A percentile compares a stretch with the other conserved stretches of the same genome.
These are phyloP conservation scores for Knipowitschia caucasica DNA, from an alignment of 2,797 vertebrate genomes.

Conservation along the genomic window DNA sequence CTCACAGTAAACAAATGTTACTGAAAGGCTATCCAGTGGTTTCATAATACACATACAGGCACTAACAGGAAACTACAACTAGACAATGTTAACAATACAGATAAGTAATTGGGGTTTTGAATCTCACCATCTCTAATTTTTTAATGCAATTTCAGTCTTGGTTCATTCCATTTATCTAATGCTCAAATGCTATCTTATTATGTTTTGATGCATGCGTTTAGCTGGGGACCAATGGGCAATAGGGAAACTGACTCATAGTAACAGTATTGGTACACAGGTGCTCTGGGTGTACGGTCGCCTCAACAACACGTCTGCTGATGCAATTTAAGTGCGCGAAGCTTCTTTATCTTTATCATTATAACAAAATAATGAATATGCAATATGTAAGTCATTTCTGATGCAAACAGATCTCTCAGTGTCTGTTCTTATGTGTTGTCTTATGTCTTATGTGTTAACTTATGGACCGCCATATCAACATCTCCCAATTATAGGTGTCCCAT, in stretches of 20 bases:
- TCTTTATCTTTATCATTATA: too few relatives aligned
- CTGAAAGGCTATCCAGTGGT: not conserved
- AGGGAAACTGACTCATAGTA: slow-evolving; percentile 50
- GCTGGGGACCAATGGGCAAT: slow-evolving; percentile 40
- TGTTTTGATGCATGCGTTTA: slow-evolving; percentile 33
- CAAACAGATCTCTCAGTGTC: slow-evolving; percentile 23
- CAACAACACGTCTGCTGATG: slow-evolving; percentile 45
- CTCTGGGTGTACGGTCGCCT: slow-evolving; percentile 51
- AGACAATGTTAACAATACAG: not conserved
- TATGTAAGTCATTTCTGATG: slow-evolving; percentile 43
- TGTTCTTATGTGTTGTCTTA: slow-evolving; percentile 14
- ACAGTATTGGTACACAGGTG: slow-evolving; percentile 80
- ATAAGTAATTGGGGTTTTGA: not conserved
- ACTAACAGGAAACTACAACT: not conserved
- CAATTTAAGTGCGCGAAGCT: slow-evolving; percentile 22
- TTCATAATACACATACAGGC: not conserved
- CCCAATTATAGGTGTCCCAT: slow-evolving; percentile 43
- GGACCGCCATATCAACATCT: slow-evolving; percentile 58
- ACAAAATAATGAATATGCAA: slow-evolving; percentile 14
- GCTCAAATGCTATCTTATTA: not conserved
- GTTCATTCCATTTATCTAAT: not conserved
- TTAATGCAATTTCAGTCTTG: not conserved
- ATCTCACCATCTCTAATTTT: not conserved
- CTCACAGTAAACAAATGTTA: slow-evolving; percentile 3
- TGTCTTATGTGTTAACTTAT: too few relatives aligned